Conservation (phyloP, 2,113 vertebrate species). For the Kryptolebias marmoratus region DNA sequence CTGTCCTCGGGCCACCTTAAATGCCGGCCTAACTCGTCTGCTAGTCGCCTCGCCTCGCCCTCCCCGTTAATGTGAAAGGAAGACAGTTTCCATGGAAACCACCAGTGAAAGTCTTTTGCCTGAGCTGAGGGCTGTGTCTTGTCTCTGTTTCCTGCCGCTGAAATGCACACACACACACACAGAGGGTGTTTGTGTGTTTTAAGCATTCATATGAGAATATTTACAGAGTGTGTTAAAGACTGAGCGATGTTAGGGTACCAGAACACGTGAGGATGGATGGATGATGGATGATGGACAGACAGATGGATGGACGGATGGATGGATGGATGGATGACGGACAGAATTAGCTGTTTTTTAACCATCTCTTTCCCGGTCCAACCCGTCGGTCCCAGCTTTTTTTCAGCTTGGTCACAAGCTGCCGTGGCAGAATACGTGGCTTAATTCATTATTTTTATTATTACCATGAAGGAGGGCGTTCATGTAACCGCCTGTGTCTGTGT, state of each 20-base stretch:
- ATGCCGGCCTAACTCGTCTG: constrained; percentile 62
- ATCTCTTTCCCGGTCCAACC: too few species aligned
- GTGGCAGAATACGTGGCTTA: too few species aligned
- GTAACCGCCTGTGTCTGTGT: too few species aligned
- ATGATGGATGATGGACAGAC: not conserved
- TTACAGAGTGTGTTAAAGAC: constrained; percentile 36
- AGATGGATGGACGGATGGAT: not conserved
- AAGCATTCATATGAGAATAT: constrained; percentile 45
- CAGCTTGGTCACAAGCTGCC: too few species aligned
- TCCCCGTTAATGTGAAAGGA: constrained; percentile 65
- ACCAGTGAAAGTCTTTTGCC: constrained; percentile 72
- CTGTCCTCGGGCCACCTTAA: constrained; percentile 64
- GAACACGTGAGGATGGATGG: not conserved
- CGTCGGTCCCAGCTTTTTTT: too few species aligned
- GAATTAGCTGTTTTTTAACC: too few species aligned
- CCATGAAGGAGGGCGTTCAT: too few species aligned
- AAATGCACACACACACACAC: constrained; percentile 32
- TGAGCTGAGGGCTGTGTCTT: constrained; percentile 70
- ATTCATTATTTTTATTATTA: too few species aligned
- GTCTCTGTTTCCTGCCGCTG: constrained; percentile 67
- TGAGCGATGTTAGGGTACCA: constrained; percentile 17
- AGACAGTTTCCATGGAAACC: constrained; percentile 85
- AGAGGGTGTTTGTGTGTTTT: constrained; percentile 34
- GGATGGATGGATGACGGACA: not conserved
- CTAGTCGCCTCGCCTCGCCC: constrained; percentile 56